Conservation (phyloP, 1,140 invertebrate genomes). For the Caenorhabditis remanei region DNA sequence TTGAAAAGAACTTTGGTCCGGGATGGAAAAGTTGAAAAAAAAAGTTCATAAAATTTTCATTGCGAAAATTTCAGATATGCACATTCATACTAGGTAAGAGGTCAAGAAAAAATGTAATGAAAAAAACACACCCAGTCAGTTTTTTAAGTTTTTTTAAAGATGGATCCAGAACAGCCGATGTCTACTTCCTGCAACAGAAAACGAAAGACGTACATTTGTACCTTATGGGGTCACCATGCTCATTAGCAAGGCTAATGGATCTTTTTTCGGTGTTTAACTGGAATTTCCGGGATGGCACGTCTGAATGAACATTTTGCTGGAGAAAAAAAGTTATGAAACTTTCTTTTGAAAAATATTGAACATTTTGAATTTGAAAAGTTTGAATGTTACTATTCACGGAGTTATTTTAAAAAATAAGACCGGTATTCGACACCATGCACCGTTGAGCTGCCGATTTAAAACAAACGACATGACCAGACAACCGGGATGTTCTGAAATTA, state of each 20-base stretch:
- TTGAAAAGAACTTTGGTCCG: neutral
- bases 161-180: neutral
- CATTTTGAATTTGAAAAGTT: too few species aligned
- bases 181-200: constrained; percentile 2
- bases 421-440: too few species aligned
- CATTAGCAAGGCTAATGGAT: constrained; percentile 1
- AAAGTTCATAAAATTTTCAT: constrained; percentile 12
- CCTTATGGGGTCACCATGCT: neutral
- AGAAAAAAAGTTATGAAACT: neutral
- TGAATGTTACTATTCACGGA: too few species aligned
- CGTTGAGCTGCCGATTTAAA: too few species aligned
- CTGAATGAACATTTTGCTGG: neutral
- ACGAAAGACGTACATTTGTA: neutral
- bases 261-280: neutral
- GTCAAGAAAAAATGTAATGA: neutral
- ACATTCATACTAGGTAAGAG: neutral
- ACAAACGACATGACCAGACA: too few species aligned
- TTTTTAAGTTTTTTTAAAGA: neutral
- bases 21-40: neutral
- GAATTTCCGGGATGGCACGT: neutral
- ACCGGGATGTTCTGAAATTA: too few species aligned
- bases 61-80: neutral
- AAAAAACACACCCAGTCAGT: neutral
- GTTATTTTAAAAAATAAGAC: too few species aligned
- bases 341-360: too few species aligned